phyloP scores from a whole-genome alignment of 2,113 vertebrate species.

The Ia io region DNA sequence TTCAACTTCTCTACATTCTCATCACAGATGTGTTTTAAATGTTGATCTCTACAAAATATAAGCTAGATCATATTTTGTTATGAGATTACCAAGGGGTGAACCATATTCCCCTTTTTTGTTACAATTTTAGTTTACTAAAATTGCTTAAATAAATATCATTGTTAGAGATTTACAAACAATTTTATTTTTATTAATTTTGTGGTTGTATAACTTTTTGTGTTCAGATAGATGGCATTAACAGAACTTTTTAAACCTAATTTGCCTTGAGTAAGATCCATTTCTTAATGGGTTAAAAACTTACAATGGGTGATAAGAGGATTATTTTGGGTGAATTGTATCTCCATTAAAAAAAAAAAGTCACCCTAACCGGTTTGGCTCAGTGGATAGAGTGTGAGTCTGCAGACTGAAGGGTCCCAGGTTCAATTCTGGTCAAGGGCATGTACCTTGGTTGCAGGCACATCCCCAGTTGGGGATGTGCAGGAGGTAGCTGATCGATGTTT shows the following conservation, averaged over 20 bases:
- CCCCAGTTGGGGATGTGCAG: no score
- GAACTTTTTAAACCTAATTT: neutral
- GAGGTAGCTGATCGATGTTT: no score
- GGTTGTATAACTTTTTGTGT: neutral
- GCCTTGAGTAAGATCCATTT: neutral
- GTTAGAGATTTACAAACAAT: neutral
- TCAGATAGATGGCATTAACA: neutral
- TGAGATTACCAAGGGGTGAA: neutral
- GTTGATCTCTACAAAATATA: neutral
- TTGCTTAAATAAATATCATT: slow-evolving; percentile 2
- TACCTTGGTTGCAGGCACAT: no score
- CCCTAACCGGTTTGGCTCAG: no score
- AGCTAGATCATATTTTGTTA: neutral
- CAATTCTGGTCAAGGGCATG: no score
- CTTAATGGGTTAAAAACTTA: slow-evolving; percentile 1
- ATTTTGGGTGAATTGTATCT: neutral
- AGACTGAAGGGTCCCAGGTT: no score
- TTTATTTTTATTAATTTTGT: neutral
- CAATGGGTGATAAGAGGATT: neutral
- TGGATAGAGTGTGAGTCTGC: no score
- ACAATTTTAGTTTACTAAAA: neutral
- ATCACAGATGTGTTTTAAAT: neutral
- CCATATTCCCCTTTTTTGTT: neutral
- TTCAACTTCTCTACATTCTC: neutral
- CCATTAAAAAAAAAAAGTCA: neutral